Percentiles rank a stretch among this genome's conserved stretches.
Conservation (phyloP, 2,797 vertebrate species). For the Ptychadena robeensis region DNA sequence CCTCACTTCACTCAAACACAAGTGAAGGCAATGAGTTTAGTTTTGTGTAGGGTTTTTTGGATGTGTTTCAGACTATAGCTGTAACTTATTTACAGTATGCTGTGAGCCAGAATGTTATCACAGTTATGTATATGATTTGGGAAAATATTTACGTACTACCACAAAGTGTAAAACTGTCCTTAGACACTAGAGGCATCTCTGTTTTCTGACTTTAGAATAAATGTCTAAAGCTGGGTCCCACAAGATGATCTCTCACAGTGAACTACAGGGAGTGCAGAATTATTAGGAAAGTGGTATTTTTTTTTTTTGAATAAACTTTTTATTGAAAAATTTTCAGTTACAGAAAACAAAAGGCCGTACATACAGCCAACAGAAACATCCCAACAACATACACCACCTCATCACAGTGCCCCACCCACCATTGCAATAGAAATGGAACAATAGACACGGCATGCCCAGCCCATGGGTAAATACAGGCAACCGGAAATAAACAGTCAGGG, state of each 20-base stretch:
- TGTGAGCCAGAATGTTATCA: neutral
- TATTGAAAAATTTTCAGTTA: too few species aligned
- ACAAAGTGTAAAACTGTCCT: neutral
- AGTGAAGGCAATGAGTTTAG: slow-evolving; percentile 46
- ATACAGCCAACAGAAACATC: too few species aligned
- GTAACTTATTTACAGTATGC: neutral
- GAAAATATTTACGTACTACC: neutral
- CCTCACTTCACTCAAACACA: slow-evolving; percentile 61
- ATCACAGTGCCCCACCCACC: too few species aligned
- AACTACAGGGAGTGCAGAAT: too few species aligned
- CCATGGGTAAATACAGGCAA: too few species aligned
- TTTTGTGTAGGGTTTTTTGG: slow-evolving; percentile 22
- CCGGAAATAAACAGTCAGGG: too few species aligned
- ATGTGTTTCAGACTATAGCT: slow-evolving; percentile 1
- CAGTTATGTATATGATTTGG: neutral
- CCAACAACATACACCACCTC: too few species aligned
- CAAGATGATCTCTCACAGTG: neutral
- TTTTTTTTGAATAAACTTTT: too few species aligned
- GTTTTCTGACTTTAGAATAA: neutral
- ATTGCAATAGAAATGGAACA: too few species aligned
- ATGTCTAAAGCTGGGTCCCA: neutral
- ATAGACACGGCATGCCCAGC: too few species aligned
- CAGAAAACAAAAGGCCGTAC: too few species aligned
- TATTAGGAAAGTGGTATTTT: too few species aligned
- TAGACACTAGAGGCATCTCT: neutral